phyloP scores from a whole-genome alignment of 2,113 vertebrate species.

The Engystomops pustulosus region DNA sequence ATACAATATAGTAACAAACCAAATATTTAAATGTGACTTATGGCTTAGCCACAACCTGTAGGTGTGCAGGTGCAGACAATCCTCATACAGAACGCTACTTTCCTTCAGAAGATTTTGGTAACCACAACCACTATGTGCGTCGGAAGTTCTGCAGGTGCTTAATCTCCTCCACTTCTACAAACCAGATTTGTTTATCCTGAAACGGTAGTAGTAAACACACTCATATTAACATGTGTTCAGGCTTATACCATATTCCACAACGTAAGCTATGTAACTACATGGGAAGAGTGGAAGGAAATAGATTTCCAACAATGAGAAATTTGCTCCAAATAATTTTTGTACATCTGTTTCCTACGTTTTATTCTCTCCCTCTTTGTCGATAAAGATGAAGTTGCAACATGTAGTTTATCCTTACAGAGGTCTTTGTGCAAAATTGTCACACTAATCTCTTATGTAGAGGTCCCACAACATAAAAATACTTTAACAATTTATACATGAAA shows the following conservation, averaged over 20 bases:
- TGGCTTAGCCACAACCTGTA: not conserved
- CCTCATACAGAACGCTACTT: not conserved
- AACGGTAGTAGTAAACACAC: not conserved
- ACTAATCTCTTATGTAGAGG: too few relatives aligned
- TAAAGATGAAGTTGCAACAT: not conserved
- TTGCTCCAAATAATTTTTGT: too few relatives aligned
- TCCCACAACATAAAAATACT: too few relatives aligned
- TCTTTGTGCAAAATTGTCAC: not conserved
- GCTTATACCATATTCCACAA: not conserved
- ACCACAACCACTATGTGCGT: not conserved
- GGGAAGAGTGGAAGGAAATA: not conserved
- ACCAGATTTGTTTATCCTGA: constrained; percentile 26
- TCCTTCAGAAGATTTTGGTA: not conserved
- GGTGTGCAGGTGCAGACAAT: not conserved
- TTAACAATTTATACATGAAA: too few relatives aligned
- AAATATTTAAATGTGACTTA: not conserved
- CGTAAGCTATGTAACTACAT: too few relatives aligned
- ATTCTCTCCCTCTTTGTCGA: too few relatives aligned
- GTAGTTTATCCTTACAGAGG: not conserved
- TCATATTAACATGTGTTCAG: not conserved
- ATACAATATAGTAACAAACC: not conserved
- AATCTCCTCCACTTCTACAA: not conserved
- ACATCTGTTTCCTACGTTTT: too few relatives aligned
- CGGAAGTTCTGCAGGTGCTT: not conserved
- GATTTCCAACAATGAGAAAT: not conserved